Conservation (phyloP, 2,888 invertebrate species). For the Germaria angustata region DNA sequence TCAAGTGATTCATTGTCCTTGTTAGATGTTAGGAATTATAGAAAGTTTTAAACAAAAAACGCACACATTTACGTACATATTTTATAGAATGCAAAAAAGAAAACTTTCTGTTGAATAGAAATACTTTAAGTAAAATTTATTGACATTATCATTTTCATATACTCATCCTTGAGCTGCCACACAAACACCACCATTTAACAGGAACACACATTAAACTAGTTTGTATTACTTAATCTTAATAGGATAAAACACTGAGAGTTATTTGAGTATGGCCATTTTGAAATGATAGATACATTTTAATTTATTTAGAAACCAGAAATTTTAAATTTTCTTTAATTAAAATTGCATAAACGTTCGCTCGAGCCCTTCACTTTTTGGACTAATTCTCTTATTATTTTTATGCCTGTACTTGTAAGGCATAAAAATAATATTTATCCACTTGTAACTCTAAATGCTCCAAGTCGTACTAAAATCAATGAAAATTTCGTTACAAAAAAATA, state of each 20-base stretch:
- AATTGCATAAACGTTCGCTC: too few relatives aligned
- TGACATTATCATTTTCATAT: conserved; percentile 45
- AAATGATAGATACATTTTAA: background rate
- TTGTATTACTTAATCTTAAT: conserved; percentile 20
- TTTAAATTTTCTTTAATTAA: too few relatives aligned
- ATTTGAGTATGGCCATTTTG: background rate
- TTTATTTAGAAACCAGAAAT: too few relatives aligned
- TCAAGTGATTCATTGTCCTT: conserved; percentile 47
- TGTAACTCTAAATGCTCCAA: too few relatives aligned
- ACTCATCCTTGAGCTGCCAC: background rate
- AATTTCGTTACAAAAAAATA: too few relatives aligned
- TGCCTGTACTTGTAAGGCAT: too few relatives aligned
- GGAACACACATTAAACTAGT: background rate
- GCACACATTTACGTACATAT: background rate
- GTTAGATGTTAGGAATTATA: conserved; percentile 26
- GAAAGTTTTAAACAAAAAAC: background rate
- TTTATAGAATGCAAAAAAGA: conserved; percentile 9
- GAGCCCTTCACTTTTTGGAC: too few relatives aligned
- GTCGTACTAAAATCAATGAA: too few relatives aligned
- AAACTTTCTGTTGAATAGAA: conserved; percentile 31
- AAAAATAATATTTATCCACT: too few relatives aligned
- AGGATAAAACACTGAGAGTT: background rate
- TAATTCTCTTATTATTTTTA: too few relatives aligned
- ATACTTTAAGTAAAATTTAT: conserved; percentile 57
- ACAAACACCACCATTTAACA: background rate